These are phyloP conservation scores for Pygoscelis antarcticus DNA, from an alignment of 2,113 vertebrate genomes.

Conservation along the genomic window DNA sequence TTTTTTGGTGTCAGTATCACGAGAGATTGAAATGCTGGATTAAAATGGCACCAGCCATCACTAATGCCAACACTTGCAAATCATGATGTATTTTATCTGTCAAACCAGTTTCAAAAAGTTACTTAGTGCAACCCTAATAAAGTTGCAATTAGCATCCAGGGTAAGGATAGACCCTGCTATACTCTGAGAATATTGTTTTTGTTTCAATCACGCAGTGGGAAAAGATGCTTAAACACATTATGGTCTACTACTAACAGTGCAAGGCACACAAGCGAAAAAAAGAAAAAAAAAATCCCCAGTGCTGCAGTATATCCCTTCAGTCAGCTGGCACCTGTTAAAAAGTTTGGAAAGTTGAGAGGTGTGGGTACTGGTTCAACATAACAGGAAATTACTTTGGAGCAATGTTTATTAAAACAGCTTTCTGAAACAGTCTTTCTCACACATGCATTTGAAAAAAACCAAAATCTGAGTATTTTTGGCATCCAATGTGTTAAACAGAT, in stretches of 20 bases:
- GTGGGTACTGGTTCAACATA: background rate
- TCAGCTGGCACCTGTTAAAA: background rate
- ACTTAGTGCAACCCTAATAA: background rate
- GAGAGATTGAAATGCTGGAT: background rate
- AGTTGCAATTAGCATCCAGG: background rate
- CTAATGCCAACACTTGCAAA: background rate
- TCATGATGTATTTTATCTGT: background rate
- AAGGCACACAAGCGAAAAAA: background rate
- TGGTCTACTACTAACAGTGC: background rate
- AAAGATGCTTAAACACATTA: background rate
- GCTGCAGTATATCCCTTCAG: background rate
- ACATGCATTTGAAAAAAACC: background rate
- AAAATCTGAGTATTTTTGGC: background rate
- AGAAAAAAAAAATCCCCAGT: no score
- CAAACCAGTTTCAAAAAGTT: background rate
- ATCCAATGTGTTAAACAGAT: conserved; percentile 13
- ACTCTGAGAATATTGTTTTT: background rate
- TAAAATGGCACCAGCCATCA: background rate
- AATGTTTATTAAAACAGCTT: conserved; percentile 25
- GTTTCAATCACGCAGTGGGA: background rate
- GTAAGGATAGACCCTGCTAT: background rate
- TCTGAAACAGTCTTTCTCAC: conserved; percentile 16
- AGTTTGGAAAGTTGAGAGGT: background rate
- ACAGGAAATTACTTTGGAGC: conserved; percentile 41
- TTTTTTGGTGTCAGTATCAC: background rate